Base-by-base conservation (phyloP, 2,888 invertebrate genomes). In the Glaucopsyche alexis region DNA sequence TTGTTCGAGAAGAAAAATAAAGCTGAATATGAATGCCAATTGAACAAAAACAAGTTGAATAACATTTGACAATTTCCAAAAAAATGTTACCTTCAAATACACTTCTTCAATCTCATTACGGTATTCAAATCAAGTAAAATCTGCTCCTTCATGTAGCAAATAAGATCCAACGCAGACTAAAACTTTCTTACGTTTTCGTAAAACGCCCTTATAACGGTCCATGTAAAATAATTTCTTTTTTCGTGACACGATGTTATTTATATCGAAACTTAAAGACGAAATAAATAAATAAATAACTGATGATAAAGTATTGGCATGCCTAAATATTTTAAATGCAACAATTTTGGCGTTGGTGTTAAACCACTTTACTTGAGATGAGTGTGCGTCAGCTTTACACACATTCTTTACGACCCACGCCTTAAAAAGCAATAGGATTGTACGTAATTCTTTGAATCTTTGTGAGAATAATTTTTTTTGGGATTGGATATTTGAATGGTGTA, bases 71-170 rank as follows among this genome's bases (percentile, higher is more conserved):
- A 7, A 67, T 13, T 67, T 49, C 49, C 69, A 49, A 29, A 49
- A 49, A 49, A 49, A 49, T 29, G 49, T 69, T 49, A 69, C 69
- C 69, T 69, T 69, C 69, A 47, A 69, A 69, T 49, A 42, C 42
- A 69, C 49, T 69, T 69, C 69, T 69, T 69, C 69, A 69, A 67
- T 72, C 69, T 74, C 52, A 74, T 73, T 71, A 72, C 52, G 71
- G 72, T 73, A 74, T 74, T 75, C 67, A 75, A 75, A 75, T 75
- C 69, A 72, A 75, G 73, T 69, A 71, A 74, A 75, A 75, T 74
- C 72, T 73, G 72, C 74, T 72, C 74, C 74, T 72, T 75, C 65
- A 69, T 71, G 69, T 65, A 75, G 67, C 69, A 69, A 69, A 69
- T 69, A 69, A 69, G 47, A 49, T 47, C 14, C 69, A 19, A 45